Conservation (phyloP, 2,113 vertebrate genomes). For the Calypte anna region DNA sequence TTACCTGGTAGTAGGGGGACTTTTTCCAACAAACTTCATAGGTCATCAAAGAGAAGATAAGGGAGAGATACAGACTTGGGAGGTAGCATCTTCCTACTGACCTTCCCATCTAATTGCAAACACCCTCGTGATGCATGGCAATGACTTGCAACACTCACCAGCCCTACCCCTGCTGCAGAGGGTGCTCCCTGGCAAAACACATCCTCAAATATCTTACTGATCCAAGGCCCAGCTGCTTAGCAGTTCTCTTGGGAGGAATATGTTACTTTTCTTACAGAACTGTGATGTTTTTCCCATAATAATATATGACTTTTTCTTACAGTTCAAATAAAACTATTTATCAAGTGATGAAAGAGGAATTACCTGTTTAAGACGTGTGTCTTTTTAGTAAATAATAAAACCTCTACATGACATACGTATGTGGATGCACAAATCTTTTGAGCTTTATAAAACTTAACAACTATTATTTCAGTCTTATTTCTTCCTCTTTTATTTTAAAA, state of each 20-base stretch:
- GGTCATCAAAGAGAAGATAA: neutral
- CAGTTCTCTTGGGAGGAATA: neutral
- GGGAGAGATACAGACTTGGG: accelerated
- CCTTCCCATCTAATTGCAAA: accelerated
- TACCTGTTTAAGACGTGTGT: neutral
- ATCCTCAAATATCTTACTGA: neutral
- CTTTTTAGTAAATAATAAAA: neutral
- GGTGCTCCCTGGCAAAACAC: neutral
- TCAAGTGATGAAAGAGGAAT: neutral
- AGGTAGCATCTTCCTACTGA: neutral
- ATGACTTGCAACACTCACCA: accelerated
- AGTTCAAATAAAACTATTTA: neutral
- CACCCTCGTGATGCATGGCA: accelerated
- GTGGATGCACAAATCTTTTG: neutral
- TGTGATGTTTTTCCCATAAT: neutral
- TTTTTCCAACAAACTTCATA: neutral
- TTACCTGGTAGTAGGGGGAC: accelerated
- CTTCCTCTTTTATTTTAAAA: neutral
- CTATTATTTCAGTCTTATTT: neutral
- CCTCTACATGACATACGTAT: neutral
- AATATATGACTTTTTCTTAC: neutral
- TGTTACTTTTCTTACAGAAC: neutral
- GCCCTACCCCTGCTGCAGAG: neutral
- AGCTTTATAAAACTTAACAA: neutral
- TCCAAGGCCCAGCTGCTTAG: neutral